These are phyloP conservation scores for Tenthredo mesomela DNA, from an alignment of 2,888 invertebrate genomes.

Conservation along the genomic window DNA sequence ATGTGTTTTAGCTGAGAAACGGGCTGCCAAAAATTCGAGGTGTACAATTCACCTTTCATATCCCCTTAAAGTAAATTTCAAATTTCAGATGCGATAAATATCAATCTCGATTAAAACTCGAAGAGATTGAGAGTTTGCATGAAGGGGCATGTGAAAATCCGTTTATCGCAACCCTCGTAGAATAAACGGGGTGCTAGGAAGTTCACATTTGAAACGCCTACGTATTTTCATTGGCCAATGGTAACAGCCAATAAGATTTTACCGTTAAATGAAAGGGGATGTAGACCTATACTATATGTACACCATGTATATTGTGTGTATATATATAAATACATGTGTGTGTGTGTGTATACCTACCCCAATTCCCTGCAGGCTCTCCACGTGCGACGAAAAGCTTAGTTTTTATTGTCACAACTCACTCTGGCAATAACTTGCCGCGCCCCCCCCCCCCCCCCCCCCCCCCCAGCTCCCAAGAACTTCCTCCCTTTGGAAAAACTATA, in stretches of 20 bases:
- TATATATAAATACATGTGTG: too few relatives aligned
- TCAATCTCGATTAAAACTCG: background rate
- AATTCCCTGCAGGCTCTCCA: background rate
- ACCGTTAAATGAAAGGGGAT: constrained; percentile 3
- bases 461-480: background rate
- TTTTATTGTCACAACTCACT: constrained; percentile 45
- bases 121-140: background rate
- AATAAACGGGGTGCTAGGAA: background rate
- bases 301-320: too few relatives aligned
- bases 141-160: background rate
- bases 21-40: too few relatives aligned
- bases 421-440: background rate
- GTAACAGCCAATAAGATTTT: background rate
- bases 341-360: background rate
- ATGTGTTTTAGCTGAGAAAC: too few relatives aligned
- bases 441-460: background rate
- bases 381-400: constrained; percentile 19
- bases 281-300: background rate
- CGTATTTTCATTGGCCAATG: constrained; percentile 14
- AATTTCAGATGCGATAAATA: too few relatives aligned
- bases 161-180: constrained; percentile 7
- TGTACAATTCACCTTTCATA: too few relatives aligned
- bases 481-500: background rate
- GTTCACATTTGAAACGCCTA: constrained; percentile 13
- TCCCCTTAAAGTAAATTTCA: too few relatives aligned